Base-by-base conservation (phyloP, 2,888 invertebrate genomes). In the Chaitophorus viminalis region DNA sequence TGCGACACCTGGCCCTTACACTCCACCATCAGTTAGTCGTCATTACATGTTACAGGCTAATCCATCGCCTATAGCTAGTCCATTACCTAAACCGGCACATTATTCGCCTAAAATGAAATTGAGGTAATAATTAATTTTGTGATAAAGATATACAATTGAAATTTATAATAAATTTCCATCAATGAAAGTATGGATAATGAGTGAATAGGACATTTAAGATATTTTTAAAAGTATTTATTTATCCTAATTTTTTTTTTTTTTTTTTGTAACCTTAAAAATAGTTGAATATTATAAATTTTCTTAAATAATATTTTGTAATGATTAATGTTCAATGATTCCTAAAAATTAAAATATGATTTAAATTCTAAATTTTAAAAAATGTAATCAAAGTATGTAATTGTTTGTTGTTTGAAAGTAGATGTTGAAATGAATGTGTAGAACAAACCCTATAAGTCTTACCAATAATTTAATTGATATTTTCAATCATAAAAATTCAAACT, bases 91-190 rank as follows among this genome's bases (percentile, higher is more conserved):
- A 85, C 88, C 89, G 25, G 94, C 95, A 89, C 96, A 96, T 90
- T 95, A 95, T 90, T 97, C 96, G 91, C 97, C 97, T 89, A 97
- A 97, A 93, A 95, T 97, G 95, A 97, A 97, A 93, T 93, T 97
- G 92, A 97, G 97, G 97, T 97, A 92, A 90, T 91, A 91, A 74
- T 72, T 90, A 89, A 89, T 90, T 65, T 78, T 60, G 25, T 21
- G 60, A 3, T 60, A 21, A 25, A 21, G 60, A 60, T 21, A 5
- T 52, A 17, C 21, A 54, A 25, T 60, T 6, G 25, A 60, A 60
- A 60, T 60, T 60, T 21, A 21, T 60, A 21, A 60, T 60, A 6
- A 11, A 46, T 25, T 60, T 25, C 25, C 25, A 21, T 60, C 18
- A 60, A 21, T 60, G 25, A 21, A 60, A 29, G 9, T 68, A 29